Percentiles rank a stretch among this genome's conserved stretches.
phyloP scores from a whole-genome alignment of 2,888 invertebrate species.

The Eupithecia subumbrata region DNA sequence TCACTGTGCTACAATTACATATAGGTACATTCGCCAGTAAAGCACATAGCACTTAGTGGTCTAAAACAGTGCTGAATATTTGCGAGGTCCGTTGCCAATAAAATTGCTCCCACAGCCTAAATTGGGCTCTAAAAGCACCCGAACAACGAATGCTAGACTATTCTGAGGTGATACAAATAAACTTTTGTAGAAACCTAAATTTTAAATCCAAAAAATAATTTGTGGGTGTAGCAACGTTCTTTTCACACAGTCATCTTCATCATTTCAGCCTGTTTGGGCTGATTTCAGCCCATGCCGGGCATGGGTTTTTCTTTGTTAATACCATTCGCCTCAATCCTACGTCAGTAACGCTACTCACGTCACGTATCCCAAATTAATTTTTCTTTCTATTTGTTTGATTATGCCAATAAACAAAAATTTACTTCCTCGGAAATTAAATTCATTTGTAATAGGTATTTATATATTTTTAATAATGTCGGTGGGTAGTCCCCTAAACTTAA shows the following conservation, averaged over 20 bases:
- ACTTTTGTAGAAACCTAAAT: background rate
- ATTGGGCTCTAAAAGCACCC: slow-evolving; percentile 44
- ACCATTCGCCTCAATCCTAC: background rate
- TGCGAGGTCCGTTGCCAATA: slow-evolving; percentile 7
- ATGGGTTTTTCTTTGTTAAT: background rate
- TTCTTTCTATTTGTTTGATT: background rate
- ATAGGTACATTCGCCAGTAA: background rate
- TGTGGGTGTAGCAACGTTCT: background rate
- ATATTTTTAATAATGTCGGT: background rate
- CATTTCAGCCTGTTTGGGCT: background rate
- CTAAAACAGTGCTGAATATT: slow-evolving; percentile 11
- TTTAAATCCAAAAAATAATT: background rate
- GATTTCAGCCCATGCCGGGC: background rate
- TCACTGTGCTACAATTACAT: background rate
- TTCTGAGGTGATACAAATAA: slow-evolving; percentile 31
- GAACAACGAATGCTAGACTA: slow-evolving; percentile 42
- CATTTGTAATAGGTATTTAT: background rate
- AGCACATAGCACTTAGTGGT: slow-evolving; percentile 17
- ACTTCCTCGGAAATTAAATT: background rate
- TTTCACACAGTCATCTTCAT: background rate
- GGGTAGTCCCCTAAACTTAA: background rate
- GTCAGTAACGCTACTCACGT: background rate
- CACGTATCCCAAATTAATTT: background rate
- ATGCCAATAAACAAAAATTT: background rate
- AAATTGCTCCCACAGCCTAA: slow-evolving; percentile 24